These are phyloP conservation scores for Ophthalmolycus amberensis DNA, from an alignment of 2,113 vertebrate genomes.

Conservation along the genomic window DNA sequence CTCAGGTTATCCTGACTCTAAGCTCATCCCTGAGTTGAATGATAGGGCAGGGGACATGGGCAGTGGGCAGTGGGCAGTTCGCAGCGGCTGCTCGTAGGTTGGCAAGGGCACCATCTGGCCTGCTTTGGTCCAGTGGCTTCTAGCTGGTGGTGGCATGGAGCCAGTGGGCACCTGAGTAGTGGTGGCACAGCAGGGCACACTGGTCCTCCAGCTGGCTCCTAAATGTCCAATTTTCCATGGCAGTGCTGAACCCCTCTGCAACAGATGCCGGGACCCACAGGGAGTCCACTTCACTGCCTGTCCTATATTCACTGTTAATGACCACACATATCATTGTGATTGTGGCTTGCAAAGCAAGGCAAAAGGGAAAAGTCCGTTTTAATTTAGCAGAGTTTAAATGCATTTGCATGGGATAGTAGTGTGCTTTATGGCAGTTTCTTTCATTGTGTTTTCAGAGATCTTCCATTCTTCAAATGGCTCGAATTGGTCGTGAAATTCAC, in stretches of 20 bases:
- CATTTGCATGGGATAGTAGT: slow-evolving; percentile 9
- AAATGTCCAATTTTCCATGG: slow-evolving; percentile 83
- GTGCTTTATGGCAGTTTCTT: slow-evolving; percentile 1
- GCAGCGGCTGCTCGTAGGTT: slow-evolving; percentile 53
- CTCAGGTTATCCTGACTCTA: slow-evolving; percentile 50
- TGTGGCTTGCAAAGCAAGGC: slow-evolving; percentile 21
- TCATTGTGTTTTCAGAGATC: slow-evolving; percentile 25
- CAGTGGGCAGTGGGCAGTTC: slow-evolving; percentile 45
- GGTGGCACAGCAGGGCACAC: slow-evolving; percentile 69
- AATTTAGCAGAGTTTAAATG: slow-evolving; percentile 23
- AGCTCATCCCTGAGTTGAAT: slow-evolving; percentile 57
- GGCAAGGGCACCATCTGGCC: slow-evolving; percentile 78
- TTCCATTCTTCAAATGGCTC: slow-evolving; percentile 16
- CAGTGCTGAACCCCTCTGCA: slow-evolving; percentile 70
- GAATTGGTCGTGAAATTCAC: slow-evolving; percentile 49
- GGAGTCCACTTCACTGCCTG: slow-evolving; percentile 71
- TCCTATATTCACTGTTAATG: slow-evolving; percentile 67
- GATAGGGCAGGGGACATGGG: slow-evolving; percentile 38
- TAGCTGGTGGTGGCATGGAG: slow-evolving; percentile 71
- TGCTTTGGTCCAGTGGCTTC: slow-evolving; percentile 70
- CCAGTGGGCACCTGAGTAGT: slow-evolving; percentile 74
- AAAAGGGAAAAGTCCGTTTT: slow-evolving; percentile 31
- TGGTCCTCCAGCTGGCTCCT: slow-evolving; percentile 81
- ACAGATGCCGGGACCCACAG: slow-evolving; percentile 79
- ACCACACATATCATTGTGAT: slow-evolving; percentile 54